A percentile compares a stretch with the other conserved stretches of the same genome.
These are phyloP conservation scores for Endomychus coccineus DNA, from an alignment of 2,888 invertebrate genomes.

Conservation along the genomic window DNA sequence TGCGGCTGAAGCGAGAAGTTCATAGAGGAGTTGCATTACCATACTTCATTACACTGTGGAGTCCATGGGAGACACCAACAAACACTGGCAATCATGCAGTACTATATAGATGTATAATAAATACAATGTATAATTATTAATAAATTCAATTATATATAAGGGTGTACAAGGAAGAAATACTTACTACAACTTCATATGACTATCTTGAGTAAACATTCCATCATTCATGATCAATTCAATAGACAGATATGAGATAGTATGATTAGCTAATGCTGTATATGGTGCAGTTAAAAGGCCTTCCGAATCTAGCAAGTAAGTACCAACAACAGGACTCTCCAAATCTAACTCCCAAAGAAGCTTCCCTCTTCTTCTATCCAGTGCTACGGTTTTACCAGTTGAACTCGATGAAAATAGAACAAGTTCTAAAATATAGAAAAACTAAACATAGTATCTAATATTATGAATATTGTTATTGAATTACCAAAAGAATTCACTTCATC, in stretches of 20 bases:
- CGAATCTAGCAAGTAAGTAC: constrained; percentile 70
- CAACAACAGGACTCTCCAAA: constrained; percentile 84
- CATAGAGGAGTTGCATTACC: too few relatives aligned
- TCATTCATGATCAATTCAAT: constrained; percentile 37
- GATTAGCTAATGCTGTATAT: constrained; percentile 83
- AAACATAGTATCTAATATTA: background rate
- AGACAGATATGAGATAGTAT: constrained; percentile 62
- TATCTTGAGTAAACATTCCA: constrained; percentile 38
- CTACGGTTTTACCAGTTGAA: constrained; percentile 78
- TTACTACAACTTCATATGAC: constrained; percentile 49
- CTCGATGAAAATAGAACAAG: constrained; percentile 85
- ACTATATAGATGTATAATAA: constrained; percentile 1
- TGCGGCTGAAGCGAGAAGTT: too few relatives aligned
- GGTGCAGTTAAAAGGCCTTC: constrained; percentile 77
- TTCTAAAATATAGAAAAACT: constrained; percentile 47
- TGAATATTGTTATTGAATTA: constrained; percentile 3
- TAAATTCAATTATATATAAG: too few relatives aligned
- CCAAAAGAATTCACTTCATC: constrained; percentile 53
- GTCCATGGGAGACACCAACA: too few relatives aligned
- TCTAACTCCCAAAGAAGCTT: constrained; percentile 81
- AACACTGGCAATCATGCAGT: too few relatives aligned
- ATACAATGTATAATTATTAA: background rate
- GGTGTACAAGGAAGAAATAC: too few relatives aligned
- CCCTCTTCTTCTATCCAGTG: constrained; percentile 75
- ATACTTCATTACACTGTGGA: too few relatives aligned